phyloP scores from a whole-genome alignment of 2,113 vertebrate species.

The Pelobates fuscus region DNA sequence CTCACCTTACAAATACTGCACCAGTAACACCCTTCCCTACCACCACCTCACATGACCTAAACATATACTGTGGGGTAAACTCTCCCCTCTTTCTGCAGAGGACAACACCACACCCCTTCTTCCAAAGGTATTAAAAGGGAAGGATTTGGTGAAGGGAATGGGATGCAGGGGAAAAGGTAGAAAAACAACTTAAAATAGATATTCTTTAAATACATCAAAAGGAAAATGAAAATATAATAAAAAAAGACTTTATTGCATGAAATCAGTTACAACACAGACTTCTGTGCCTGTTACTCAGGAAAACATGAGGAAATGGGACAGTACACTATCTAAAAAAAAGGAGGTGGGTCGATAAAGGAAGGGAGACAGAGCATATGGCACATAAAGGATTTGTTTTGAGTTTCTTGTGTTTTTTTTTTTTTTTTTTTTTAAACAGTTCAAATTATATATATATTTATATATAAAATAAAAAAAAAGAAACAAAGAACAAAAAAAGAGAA shows the following conservation, averaged over 20 bases:
- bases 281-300: conserved; percentile 41
- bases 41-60: conserved; percentile 12
- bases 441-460: conserved; percentile 51
- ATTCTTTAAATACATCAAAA: conserved; percentile 24
- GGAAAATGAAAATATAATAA: conserved; percentile 49
- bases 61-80: conserved; percentile 4
- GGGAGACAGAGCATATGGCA: conserved; percentile 45
- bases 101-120: conserved; percentile 8
- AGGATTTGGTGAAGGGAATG: neutral
- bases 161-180: conserved; percentile 12
- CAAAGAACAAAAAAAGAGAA: conserved; percentile 24
- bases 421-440: conserved; percentile 43
- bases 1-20: conserved; percentile 45
- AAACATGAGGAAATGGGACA: neutral
- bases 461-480: conserved; percentile 42
- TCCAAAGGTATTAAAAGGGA: neutral
- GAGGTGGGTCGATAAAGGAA: neutral
- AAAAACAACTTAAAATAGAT: conserved; percentile 19
- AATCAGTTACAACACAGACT: conserved; percentile 52
- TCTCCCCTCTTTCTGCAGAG: conserved; percentile 11
- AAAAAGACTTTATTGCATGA: conserved; percentile 52
- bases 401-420: conserved; percentile 7
- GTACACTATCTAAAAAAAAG: conserved; percentile 40
- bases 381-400: conserved; percentile 41
- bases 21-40: conserved; percentile 18